These are phyloP conservation scores for Trypoxylus dichotomus DNA, from an alignment of 1,140 invertebrate species.

Conservation along the genomic window DNA sequence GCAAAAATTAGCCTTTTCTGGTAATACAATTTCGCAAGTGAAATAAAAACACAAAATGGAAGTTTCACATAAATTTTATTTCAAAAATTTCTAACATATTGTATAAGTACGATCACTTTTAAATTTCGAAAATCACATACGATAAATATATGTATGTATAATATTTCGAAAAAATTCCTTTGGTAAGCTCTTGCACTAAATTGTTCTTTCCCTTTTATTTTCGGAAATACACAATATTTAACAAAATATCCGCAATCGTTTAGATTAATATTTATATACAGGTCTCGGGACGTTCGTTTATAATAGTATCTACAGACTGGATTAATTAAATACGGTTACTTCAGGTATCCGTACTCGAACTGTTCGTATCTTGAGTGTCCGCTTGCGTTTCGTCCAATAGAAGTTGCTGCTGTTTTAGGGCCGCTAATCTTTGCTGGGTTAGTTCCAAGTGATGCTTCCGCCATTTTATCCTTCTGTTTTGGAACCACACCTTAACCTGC, in stretches of 20 bases:
- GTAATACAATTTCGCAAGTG: background rate
- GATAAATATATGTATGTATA: constrained; percentile 12
- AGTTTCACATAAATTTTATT: constrained; percentile 21
- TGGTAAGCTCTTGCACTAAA: constrained; percentile 22
- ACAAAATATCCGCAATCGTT: constrained; percentile 15
- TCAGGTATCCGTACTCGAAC: constrained; percentile 50
- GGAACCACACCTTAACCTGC: constrained; percentile 97
- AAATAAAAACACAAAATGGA: background rate
- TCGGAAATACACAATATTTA: constrained; percentile 11
- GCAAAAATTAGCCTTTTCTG: too few relatives aligned
- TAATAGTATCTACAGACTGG: constrained; percentile 11
- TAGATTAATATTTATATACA: constrained; percentile 18
- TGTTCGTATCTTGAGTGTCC: constrained; percentile 47
- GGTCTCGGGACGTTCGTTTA: constrained; percentile 7
- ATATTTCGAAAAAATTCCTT: constrained; percentile 8
- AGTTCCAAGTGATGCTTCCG: constrained; percentile 90
- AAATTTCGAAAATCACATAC: constrained; percentile 20
- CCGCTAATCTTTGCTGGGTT: constrained; percentile 82
- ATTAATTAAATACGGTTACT: background rate
- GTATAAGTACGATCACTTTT: constrained; percentile 22
- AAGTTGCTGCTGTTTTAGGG: constrained; percentile 66
- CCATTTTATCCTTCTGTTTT: constrained; percentile 96
- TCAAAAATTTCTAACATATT: constrained; percentile 22
- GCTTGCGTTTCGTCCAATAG: constrained; percentile 43
- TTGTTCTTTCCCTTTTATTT: background rate